Evolutionary conservation across 2,888 invertebrate genomes (phyloP), one percentile per base, ranked within the genome.

Genomic region (Imbricaverruca yamaguchii): DNA sequence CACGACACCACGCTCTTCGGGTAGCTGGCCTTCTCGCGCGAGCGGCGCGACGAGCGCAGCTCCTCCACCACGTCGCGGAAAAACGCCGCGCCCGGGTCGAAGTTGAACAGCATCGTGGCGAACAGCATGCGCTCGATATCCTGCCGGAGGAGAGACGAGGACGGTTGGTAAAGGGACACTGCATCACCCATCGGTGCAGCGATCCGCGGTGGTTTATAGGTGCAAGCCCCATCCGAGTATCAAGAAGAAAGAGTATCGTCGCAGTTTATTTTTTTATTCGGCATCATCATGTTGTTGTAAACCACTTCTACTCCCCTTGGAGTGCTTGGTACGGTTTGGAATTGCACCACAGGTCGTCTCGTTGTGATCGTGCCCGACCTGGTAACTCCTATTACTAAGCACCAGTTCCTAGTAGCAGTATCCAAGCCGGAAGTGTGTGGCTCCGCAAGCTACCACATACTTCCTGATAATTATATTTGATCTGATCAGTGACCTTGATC

Each of bases 41-140:
- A 84, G 83, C 92, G 88, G 79, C 88, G 87, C 74, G 89, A 89
- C 80, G 87, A 88, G 82, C 89, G 88, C 57, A 94, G 84, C 85
- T 90, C 88, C 0, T 88, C 83, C 74, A 53, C 74, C 53, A 74
- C 39, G 74, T 74, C 74, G 0, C 15, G 53, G 74, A 74, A 74
- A 18, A 74, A 74, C 0, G 89, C 84, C 53, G 90, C 86, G 21
- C 82, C 84, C 21, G 91, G 91, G 82, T 87, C 86, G 81, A 89
- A 89, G 86, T 92, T 90, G 84, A 92, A 92, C 85, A 91, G 89
- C 4, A 90, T 90, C 85, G 91, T 89, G 0, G 90, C 89, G 83
- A 92, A 89, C 7, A 91, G 87, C 13, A 93, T 87, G 84, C 93
- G 89, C 87, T 94, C 94, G 59, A 94, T 87, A 85, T 94, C 94